These are phyloP conservation scores for Kradibia gibbosae DNA, from an alignment of 1,140 invertebrate species.

Conservation along the genomic window DNA sequence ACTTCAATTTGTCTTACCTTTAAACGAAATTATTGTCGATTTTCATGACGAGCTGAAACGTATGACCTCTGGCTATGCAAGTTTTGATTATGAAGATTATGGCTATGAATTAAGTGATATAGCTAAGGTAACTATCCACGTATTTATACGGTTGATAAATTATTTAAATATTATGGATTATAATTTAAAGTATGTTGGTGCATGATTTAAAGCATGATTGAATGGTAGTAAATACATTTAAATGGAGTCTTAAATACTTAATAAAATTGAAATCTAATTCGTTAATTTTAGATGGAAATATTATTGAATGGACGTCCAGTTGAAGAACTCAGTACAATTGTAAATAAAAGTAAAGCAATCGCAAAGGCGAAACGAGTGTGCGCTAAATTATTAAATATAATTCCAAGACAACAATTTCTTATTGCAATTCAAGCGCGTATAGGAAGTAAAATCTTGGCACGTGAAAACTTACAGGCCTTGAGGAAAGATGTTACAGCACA, in stretches of 20 bases:
- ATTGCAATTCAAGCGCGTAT: constrained; percentile 92
- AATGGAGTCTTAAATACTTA: not conserved
- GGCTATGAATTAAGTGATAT: constrained; percentile 84
- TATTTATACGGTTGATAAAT: constrained; percentile 10
- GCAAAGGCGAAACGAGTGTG: constrained; percentile 82
- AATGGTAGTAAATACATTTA: no score
- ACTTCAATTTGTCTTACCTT: constrained; percentile 87
- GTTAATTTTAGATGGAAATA: constrained; percentile 79
- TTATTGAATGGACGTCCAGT: constrained; percentile 86
- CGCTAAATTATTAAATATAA: constrained; percentile 86
- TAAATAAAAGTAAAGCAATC: constrained; percentile 81
- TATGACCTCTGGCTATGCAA: constrained; percentile 93
- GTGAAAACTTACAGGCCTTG: constrained; percentile 90
- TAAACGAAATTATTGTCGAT: constrained; percentile 95
- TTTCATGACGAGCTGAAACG: constrained; percentile 96
- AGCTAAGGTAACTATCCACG: constrained; percentile 77
- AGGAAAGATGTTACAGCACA: constrained; percentile 95
- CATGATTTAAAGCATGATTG: no score
- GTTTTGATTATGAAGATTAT: constrained; percentile 97
- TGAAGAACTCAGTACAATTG: constrained; percentile 90
- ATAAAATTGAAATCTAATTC: constrained; percentile 4
- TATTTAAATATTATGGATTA: no score
- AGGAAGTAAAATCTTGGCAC: constrained; percentile 86
- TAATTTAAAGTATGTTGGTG: no score
- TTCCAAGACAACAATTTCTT: constrained; percentile 89